Evolutionary conservation across 2,888 invertebrate species (phyloP), one percentile per base, ranked within the genome.

Genomic region (Hirtodrosophila cameraria): DNA sequence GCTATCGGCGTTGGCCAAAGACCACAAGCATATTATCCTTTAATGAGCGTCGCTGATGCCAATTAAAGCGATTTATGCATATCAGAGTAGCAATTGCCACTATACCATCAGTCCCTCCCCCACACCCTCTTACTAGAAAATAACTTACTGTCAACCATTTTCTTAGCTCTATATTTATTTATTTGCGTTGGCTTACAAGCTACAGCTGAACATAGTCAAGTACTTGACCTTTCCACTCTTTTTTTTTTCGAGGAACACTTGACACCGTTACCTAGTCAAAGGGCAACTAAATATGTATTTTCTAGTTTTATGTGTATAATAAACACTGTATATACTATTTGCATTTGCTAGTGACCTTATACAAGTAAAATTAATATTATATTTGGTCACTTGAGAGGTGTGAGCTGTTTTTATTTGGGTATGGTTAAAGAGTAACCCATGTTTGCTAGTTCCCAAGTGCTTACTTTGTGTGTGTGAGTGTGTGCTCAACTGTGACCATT

Each of bases 21-120:
- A 41, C 58, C 69, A 59, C 59, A 64, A 62, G 52, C 41, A 72
- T 67, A 67, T 84, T 66, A 80, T 76, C 69, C 80, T 76, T 86
- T 79, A 62, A 75, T 78, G 66, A 58, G 65, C 48, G 48, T 46
- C 54, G 30, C 28, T 25, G 61, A 42, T 59, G 75, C 78, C 76
- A 76, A 77, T 76, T 76, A 77, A 74, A 58, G 45, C 53, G 75
- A 61, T 68, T 77, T 74, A 57, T 66, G 62, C 64, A 65, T 57
- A 68, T 65, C 55, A 36, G n/a, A 25, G 28, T 27, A 46, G 25
- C 15, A 11, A 31, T 23, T 41, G 31, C n/a, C n/a, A 23, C 20
- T 8, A 20, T 8, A 28, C 20, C 33, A 27, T 18, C 8, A n/a
- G n/a, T n/a, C 12, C 11, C 12, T 9, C 6, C 3, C 20, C 2